Evolutionary conservation across 2,888 invertebrate species (phyloP), one percentile per base, ranked within the genome.

Genomic region (Boloria selene): DNA sequence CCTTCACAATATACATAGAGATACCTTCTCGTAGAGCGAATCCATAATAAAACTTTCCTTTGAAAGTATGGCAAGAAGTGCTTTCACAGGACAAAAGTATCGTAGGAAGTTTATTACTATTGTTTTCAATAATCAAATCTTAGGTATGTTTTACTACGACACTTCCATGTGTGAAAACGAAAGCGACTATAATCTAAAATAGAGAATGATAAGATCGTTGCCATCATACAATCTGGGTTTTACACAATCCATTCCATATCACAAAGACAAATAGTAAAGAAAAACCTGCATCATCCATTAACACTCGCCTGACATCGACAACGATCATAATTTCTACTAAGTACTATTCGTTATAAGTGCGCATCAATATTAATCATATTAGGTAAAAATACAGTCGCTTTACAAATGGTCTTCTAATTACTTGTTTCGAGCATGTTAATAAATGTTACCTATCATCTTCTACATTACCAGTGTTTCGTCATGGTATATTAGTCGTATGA

Each of bases 321-420:
- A 59, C 45, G 31, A 59, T 58, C 44, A 45, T 16, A 6, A 58
- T 22, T 10, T 13, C 4, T 51, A 60, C 50, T 50, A 31, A 31
- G 5, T 4, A 65, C 38, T 62, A 58, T 45, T 13, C 10, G n/a
- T 62, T 14, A 62, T 65, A 65, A 68, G 58, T 68, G 65, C 68
- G 68, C 65, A 65, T 65, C 45, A 65, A 65, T 38, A 31, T 59
- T 49, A 49, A 16, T 6, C 44, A 55, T n/a, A 44, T 49, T 22
- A 49, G 14, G 22, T 45, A 16, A 31, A 31, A 7, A 22, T 51
- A 47, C 26, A 26, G 26, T 47, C 16, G n/a, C 5, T 7, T 53
- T n/a, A 3, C 2, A 53, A 52, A 14, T 16, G n/a, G 26, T 26
- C 10, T 16, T 53, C 26, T 13, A 6, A 14, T 53, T 52, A 14